Percentiles rank a stretch among this genome's conserved stretches.
phyloP scores from a whole-genome alignment of 92 coral and sea anemone species.

The Heteractis magnifica region DNA sequence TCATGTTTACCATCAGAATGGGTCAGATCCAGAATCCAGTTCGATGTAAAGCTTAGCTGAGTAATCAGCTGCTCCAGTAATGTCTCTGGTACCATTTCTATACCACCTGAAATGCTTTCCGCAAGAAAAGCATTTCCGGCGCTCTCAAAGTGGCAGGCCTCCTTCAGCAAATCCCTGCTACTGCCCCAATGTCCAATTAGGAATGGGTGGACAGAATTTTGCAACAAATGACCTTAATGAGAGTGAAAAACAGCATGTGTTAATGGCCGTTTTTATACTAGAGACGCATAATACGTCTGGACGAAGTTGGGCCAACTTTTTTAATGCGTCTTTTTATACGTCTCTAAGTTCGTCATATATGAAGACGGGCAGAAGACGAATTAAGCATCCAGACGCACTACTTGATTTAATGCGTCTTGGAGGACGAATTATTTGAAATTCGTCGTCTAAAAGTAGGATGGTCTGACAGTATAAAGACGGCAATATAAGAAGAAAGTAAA shows the following conservation, averaged over 20 bases:
- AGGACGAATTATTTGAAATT: no score
- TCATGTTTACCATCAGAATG: constrained; percentile 3
- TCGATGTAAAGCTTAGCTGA: neutral
- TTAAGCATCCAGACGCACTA: no score
- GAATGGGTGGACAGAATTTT: neutral
- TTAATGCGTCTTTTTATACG: no score
- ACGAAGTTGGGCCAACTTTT: no score
- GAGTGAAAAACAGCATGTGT: neutral
- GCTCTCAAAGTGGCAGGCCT: neutral
- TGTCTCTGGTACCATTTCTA: neutral
- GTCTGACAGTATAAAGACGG: no score
- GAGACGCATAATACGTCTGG: no score
- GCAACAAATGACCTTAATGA: constrained; percentile 1
- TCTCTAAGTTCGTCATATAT: no score
- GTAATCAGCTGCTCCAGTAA: neutral
- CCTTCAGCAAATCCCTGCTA: constrained; percentile 3
- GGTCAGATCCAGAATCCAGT: constrained; percentile 1
- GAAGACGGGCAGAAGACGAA: no score
- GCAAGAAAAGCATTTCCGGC: neutral
- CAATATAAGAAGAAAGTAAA: no score
- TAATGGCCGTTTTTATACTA: no score
- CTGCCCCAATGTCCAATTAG: constrained; percentile 14
- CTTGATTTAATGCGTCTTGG: no score
- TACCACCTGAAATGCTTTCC: neutral
- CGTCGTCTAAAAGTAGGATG: no score